A percentile compares a stretch with the other conserved stretches of the same genome.
phyloP scores from a whole-genome alignment of 2,888 invertebrate genomes.

The Brachylomia viminalis region DNA sequence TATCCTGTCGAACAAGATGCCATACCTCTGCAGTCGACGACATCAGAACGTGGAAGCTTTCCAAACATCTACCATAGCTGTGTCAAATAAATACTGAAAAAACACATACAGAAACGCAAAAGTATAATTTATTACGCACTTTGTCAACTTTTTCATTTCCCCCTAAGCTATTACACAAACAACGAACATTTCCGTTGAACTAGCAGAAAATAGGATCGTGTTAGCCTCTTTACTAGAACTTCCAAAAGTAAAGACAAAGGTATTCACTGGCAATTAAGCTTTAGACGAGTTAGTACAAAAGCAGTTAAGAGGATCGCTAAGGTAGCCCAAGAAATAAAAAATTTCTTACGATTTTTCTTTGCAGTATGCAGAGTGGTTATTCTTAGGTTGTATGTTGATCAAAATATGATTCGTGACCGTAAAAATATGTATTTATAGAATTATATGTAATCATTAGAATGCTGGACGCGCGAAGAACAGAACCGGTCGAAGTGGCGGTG shows the following conservation, averaged over 20 bases:
- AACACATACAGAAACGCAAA: constrained; percentile 31
- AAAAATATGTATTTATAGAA: background rate
- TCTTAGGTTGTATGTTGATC: background rate
- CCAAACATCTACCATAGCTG: constrained; percentile 26
- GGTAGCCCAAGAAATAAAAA: background rate
- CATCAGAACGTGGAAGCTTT: constrained; percentile 21
- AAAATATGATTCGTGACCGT: background rate
- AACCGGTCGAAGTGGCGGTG: background rate
- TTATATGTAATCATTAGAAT: background rate
- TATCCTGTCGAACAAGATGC: constrained; percentile 20
- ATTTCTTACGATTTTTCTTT: background rate
- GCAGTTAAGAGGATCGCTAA: background rate
- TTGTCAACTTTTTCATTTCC: constrained; percentile 36
- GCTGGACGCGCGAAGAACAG: background rate
- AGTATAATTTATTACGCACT: constrained; percentile 37
- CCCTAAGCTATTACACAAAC: constrained; percentile 3
- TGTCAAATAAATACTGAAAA: constrained; percentile 44
- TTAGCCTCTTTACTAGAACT: background rate
- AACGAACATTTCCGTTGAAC: constrained; percentile 5
- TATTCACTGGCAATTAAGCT: constrained; percentile 8
- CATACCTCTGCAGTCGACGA: constrained; percentile 10
- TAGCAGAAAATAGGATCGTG: background rate
- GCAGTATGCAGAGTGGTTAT: background rate
- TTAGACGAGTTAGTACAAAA: constrained; percentile 24
- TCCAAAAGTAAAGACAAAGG: background rate